phyloP scores from a whole-genome alignment of 2,888 invertebrate species.

The Apantesis nais region DNA sequence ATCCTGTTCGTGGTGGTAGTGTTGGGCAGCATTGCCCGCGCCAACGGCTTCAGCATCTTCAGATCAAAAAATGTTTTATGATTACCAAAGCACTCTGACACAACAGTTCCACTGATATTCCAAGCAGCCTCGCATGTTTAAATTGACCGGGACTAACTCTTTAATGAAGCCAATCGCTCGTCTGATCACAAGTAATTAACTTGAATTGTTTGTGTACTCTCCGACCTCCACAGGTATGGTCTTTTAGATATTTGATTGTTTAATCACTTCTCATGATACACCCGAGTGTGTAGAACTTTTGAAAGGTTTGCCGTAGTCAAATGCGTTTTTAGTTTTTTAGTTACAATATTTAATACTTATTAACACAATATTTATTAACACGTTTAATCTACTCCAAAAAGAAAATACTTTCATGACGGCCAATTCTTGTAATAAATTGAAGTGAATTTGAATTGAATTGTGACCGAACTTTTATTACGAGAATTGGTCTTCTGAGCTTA shows the following conservation, averaged over 20 bases:
- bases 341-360: too few species aligned
- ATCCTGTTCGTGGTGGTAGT: too few species aligned
- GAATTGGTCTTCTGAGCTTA: background rate
- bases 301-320: background rate
- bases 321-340: too few species aligned
- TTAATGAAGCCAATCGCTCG: background rate
- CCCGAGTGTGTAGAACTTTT: background rate
- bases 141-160: conserved; percentile 4
- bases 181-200: background rate
- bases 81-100: background rate
- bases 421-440: too few species aligned
- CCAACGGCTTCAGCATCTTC: too few species aligned
- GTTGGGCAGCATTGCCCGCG: too few species aligned
- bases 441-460: too few species aligned
- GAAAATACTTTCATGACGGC: background rate
- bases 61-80: background rate
- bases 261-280: background rate
- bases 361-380: too few species aligned
- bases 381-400: background rate
- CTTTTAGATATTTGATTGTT: background rate
- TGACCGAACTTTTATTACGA: too few species aligned
- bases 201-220: background rate
- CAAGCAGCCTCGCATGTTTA: background rate
- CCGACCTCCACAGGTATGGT: background rate
- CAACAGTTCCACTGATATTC: background rate